Evolutionary conservation across 2,113 vertebrate species (phyloP).

Genomic region (Cettia cetti): DNA sequence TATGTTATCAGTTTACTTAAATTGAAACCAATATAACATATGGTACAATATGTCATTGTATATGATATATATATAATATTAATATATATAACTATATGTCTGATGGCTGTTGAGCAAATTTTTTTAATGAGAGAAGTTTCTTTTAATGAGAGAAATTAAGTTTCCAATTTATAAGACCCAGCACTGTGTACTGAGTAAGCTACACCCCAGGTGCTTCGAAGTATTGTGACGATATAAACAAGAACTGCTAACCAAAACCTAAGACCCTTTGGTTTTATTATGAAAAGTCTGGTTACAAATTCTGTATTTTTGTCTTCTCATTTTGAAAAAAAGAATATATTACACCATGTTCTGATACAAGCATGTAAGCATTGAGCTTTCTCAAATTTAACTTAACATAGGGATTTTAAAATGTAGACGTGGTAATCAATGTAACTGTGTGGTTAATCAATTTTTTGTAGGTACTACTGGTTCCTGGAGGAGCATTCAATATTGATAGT

Average conservation of each 20-base stretch:
- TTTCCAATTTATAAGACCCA: background rate
- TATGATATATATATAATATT: background rate
- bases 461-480: constrained; percentile 90
- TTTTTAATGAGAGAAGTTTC: background rate
- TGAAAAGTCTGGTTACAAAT: background rate
- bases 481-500: constrained; percentile 78
- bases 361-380: background rate
- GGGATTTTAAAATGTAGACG: background rate
- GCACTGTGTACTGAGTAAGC: background rate
- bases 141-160: background rate
- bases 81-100: background rate
- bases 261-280: background rate
- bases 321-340: background rate
- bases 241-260: background rate
- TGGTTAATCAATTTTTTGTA: constrained; percentile 43
- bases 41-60: background rate
- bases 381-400: background rate
- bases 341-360: background rate
- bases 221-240: background rate
- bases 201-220: background rate
- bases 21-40: background rate
- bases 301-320: background rate
- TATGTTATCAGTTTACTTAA: background rate
- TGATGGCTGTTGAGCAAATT: background rate
- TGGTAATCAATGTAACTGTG: background rate